These are phyloP conservation scores for Arge pagana DNA, from an alignment of 2,888 invertebrate genomes.

Conservation along the genomic window DNA sequence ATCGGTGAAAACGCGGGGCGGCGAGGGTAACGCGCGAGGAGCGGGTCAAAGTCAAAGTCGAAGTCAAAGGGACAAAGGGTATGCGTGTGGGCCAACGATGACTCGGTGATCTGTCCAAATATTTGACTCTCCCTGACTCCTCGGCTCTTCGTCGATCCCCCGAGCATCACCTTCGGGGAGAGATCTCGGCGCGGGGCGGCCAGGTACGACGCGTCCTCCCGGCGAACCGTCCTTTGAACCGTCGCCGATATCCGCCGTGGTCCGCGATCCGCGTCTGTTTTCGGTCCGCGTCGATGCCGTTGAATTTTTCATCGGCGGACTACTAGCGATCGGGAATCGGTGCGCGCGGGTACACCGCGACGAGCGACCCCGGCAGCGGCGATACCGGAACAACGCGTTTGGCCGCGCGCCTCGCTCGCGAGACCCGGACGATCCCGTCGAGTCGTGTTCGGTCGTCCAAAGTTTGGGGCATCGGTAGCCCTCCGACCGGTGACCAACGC, in stretches of 20 bases:
- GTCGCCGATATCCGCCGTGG: conserved; percentile 4
- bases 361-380: too few species aligned
- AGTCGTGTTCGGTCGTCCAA: too few species aligned
- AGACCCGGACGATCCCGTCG: too few species aligned
- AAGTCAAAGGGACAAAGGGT: background rate
- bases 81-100: conserved; percentile 41
- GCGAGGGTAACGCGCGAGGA: too few species aligned
- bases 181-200: too few species aligned
- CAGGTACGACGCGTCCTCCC: conserved; percentile 12
- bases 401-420: too few species aligned
- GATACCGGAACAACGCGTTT: too few species aligned
- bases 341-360: too few species aligned
- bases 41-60: too few species aligned
- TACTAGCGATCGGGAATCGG: too few species aligned
- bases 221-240: conserved; percentile 6
- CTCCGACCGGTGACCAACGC: too few species aligned
- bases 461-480: too few species aligned
- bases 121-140: conserved; percentile 39
- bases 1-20: conserved; percentile 13
- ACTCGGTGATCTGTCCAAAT: conserved; percentile 52
- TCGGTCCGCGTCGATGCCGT: conserved; percentile 7
- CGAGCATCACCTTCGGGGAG: background rate
- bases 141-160: conserved; percentile 2
- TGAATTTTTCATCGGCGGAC: conserved; percentile 9
- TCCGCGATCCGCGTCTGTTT: background rate